phyloP scores from a whole-genome alignment of 2,797 vertebrate species.

The Hydrophis major region DNA sequence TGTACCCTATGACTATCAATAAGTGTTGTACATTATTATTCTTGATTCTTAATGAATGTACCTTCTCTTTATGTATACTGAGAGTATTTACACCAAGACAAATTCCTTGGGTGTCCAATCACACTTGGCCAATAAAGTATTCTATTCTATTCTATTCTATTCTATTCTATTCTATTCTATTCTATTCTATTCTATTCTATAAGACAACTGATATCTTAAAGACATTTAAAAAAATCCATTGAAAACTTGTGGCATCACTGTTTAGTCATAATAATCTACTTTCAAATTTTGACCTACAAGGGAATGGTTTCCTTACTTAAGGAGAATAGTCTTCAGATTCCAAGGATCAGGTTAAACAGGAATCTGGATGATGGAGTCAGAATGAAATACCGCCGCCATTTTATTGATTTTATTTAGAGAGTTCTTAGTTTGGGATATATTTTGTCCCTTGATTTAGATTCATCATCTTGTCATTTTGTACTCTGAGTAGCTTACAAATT shows the following conservation, averaged over 20 bases:
- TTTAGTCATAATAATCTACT: not conserved
- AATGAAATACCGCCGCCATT: not conserved
- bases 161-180: no score
- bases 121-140: no score
- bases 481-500: not conserved
- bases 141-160: no score
- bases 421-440: not conserved
- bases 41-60: no score
- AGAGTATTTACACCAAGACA: no score
- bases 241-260: not conserved
- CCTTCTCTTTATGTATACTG: no score
- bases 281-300: not conserved
- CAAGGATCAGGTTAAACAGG: not conserved
- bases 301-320: not conserved
- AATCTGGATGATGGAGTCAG: not conserved
- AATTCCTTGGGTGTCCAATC: no score
- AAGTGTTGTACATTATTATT: no score
- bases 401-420: not conserved
- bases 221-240: not conserved
- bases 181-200: no score
- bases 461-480: not conserved
- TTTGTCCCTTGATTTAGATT: not conserved
- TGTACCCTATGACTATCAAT: no score
- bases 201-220: not conserved
- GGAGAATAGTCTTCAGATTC: not conserved